phyloP scores from a whole-genome alignment of 2,888 invertebrate genomes.

The Scaptodrosophila latifasciaeformis region DNA sequence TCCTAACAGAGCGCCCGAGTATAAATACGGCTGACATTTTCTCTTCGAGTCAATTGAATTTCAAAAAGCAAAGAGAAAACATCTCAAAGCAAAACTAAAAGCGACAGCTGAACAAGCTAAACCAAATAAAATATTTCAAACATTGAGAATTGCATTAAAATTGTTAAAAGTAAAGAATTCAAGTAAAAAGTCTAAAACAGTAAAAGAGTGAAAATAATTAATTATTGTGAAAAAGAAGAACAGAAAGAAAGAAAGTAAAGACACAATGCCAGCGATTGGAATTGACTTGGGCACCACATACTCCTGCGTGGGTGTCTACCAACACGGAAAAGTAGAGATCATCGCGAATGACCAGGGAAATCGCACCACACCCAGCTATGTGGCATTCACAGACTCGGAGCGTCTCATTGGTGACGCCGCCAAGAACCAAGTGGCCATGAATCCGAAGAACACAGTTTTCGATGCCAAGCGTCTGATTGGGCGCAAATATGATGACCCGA shows the following conservation, averaged over 20 bases:
- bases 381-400: constrained; percentile 89
- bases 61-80: constrained; percentile 46
- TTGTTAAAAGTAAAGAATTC: neutral
- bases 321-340: constrained; percentile 88
- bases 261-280: constrained; percentile 79
- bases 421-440: constrained; percentile 90
- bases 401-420: constrained; percentile 83
- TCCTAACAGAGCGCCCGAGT: constrained; percentile 36
- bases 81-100: constrained; percentile 29
- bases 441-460: constrained; percentile 91
- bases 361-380: constrained; percentile 74
- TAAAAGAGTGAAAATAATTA: neutral
- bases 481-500: constrained; percentile 88
- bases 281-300: constrained; percentile 76
- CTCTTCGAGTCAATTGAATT: constrained; percentile 39
- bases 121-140: neutral
- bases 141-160: constrained; percentile 1
- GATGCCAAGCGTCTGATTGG: constrained; percentile 97
- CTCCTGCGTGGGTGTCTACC: constrained; percentile 89
- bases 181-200: constrained; percentile 1
- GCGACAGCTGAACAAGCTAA: constrained; percentile 43
- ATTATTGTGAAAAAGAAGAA: neutral
- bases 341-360: constrained; percentile 89
- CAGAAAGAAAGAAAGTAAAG: neutral
- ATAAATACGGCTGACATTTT: constrained; percentile 43